Base-by-base conservation (phyloP, 2,797 vertebrate species). In the Alfaro cultratus region DNA sequence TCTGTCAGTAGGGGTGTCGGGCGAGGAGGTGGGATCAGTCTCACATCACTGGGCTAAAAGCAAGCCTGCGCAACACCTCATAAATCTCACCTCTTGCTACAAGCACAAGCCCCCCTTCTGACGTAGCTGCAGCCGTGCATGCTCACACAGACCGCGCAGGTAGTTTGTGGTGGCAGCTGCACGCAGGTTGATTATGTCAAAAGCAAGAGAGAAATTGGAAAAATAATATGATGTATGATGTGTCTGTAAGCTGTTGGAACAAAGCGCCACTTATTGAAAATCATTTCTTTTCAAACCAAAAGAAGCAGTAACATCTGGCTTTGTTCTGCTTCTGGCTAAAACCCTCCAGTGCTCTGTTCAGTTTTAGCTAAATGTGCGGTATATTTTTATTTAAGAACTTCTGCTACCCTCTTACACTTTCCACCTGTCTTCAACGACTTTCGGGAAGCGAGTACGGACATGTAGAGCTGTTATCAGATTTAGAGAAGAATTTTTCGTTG, bases 41-140 rank as follows among this genome's bases (percentile, higher is more conserved):
- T 83, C 81, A 87, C 88, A 83, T 93, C 89, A 73, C 82, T 75
- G 76, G 71, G 87, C 91, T 93, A 73, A 91, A 93, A 93, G 92
- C 91, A 41, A 84, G 84, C 92, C 79, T 95, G 95, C 91, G 91
- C 91, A 90, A 92, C 95, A 95, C 93, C 91, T 92, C 92, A 90
- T 96, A 95, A 95, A 96, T 95, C 91, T 93, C 94, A 94, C 93
- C 94, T 95, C 93, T 89, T 89, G 92, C 88, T 83, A 71, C 88
- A 83, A 82, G 83, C 53, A 71, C 88, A 83, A 82, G 83, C 53
- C 80, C 5, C 26, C 86, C 64, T 82, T 89, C 91, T 91, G 88
- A 93, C 87, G 86, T 81, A 72, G 86, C 84, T 81, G 80, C 86
- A 83, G 74, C 86, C 26, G 53, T 26, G 16, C 74, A 67, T 53